These are phyloP conservation scores for Rotaria sp. DNA, from an alignment of 2,888 invertebrate genomes.

Conservation along the genomic window DNA sequence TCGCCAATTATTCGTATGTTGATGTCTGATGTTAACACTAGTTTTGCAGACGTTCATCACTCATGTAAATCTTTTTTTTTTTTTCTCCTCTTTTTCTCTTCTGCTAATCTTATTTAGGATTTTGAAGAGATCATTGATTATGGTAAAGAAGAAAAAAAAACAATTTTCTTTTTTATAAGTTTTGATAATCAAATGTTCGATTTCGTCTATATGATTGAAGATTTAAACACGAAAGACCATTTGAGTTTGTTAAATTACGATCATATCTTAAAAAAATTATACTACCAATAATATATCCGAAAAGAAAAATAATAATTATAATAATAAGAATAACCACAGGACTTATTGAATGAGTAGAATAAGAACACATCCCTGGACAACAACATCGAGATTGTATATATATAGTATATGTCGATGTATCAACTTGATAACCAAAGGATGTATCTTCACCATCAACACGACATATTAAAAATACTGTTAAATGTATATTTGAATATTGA, in stretches of 20 bases:
- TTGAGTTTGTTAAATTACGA: not conserved
- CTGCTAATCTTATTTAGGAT: not conserved
- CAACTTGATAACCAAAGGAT: not conserved
- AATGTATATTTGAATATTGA: not conserved
- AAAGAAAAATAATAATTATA: not conserved
- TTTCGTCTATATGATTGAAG: not conserved
- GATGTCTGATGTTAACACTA: not conserved
- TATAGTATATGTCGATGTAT: not conserved
- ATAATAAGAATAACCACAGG: not conserved
- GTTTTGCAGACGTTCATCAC: not conserved
- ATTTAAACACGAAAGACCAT: not conserved
- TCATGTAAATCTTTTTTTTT: not conserved
- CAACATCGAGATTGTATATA: not conserved
- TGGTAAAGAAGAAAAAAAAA: not conserved
- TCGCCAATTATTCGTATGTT: not conserved
- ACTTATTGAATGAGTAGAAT: not conserved
- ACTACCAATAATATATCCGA: not conserved
- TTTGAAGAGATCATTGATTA: not conserved
- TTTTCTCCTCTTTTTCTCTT: not conserved
- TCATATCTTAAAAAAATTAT: not conserved
- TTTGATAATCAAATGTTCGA: not conserved
- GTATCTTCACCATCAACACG: not conserved
- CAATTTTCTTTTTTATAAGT: not conserved
- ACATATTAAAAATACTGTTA: not conserved
- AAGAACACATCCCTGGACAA: not conserved